phyloP scores from a whole-genome alignment of 2,797 vertebrate species.

The Cuniculus paca region DNA sequence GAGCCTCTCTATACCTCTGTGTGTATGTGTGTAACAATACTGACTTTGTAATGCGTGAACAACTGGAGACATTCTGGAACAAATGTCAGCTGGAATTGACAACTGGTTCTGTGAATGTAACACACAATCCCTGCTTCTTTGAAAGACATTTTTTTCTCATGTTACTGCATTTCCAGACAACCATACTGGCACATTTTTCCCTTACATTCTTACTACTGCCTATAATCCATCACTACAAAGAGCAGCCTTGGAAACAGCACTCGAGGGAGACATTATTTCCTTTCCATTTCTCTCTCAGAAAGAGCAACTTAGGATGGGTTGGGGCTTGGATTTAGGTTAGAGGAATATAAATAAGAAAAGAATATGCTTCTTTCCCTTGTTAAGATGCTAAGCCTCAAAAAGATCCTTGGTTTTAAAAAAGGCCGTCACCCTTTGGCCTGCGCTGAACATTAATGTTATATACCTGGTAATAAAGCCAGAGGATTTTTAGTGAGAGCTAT shows the following conservation, averaged over 20 bases:
- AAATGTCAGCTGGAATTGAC: background rate
- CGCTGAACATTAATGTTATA: slow-evolving; percentile 68
- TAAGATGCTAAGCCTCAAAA: slow-evolving; percentile 65
- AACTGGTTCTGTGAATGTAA: background rate
- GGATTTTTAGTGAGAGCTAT: slow-evolving; percentile 70
- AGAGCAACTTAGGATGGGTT: slow-evolving; percentile 55
- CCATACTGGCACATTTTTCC: background rate
- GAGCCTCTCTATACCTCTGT: background rate
- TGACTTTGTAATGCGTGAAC: background rate
- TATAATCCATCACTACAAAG: slow-evolving; percentile 74
- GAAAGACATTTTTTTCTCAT: background rate
- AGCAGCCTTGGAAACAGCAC: slow-evolving; percentile 71
- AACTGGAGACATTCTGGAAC: background rate
- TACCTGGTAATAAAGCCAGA: slow-evolving; percentile 77
- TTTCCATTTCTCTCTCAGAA: slow-evolving; percentile 74
- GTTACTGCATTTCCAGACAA: slow-evolving; percentile 53
- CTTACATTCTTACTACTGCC: slow-evolving; percentile 47
- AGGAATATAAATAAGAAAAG: slow-evolving; percentile 74
- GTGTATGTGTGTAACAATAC: background rate
- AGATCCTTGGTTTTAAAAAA: slow-evolving; percentile 74
- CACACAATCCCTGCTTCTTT: background rate
- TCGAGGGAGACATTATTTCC: slow-evolving; percentile 63
- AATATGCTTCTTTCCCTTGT: slow-evolving; percentile 49
- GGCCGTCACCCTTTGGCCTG: slow-evolving; percentile 42
- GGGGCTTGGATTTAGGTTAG: slow-evolving; percentile 35